phyloP scores from a whole-genome alignment of 2,113 vertebrate species.

The Tachysurus vachellii region DNA sequence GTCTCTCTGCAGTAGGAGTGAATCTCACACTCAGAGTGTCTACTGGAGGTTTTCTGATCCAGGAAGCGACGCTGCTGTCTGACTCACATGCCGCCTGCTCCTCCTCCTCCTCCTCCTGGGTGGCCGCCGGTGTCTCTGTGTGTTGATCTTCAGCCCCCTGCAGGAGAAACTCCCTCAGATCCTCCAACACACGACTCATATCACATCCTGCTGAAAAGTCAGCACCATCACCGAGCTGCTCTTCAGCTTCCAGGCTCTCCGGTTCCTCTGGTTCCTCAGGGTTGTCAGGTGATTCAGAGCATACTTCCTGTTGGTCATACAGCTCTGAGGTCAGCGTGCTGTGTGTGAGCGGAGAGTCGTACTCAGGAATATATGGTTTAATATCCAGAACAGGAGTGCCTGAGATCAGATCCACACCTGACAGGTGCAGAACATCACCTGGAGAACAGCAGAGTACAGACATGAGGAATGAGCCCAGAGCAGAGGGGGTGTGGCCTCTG shows the following conservation, averaged over 20 bases:
- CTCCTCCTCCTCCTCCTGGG: not conserved
- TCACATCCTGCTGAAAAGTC: not conserved
- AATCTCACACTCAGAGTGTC: constrained; percentile 78
- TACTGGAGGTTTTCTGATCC: constrained; percentile 79
- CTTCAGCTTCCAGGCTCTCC: not conserved
- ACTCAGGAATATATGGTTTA: constrained; percentile 87
- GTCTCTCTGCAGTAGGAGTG: constrained; percentile 76
- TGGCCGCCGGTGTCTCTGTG: constrained; percentile 7
- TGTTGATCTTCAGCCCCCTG: constrained; percentile 38
- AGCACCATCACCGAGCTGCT: not conserved
- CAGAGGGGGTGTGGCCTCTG: not conserved
- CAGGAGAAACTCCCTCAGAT: constrained; percentile 61
- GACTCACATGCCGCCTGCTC: constrained; percentile 52
- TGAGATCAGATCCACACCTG: constrained; percentile 84
- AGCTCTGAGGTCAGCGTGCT: constrained; percentile 15
- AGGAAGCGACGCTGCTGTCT: constrained; percentile 71
- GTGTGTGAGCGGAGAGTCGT: constrained; percentile 74
- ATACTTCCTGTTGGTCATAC: not conserved
- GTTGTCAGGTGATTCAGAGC: not conserved
- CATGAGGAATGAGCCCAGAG: not conserved
- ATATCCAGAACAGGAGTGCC: constrained; percentile 87
- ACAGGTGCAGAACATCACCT: constrained; percentile 82
- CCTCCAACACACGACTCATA: constrained; percentile 55
- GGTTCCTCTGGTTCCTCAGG: not conserved
- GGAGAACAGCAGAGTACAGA: constrained; percentile 27